Conservation (phyloP, 1,140 invertebrate species). For the Pygmarrhopalites habei region DNA sequence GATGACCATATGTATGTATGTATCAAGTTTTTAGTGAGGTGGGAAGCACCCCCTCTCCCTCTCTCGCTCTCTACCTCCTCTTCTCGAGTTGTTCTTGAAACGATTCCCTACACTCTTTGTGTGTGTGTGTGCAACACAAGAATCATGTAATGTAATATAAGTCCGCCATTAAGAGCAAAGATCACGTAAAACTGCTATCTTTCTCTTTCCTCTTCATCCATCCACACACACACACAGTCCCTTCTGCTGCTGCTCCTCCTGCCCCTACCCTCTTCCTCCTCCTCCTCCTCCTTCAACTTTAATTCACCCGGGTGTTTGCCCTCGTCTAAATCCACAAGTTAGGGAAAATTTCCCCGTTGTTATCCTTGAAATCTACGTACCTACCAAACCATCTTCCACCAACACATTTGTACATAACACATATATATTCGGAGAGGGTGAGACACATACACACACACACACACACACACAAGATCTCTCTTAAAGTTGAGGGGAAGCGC, state of each 20-base stretch:
- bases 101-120: background rate
- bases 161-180: slow-evolving; percentile 37
- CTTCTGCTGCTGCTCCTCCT: no score
- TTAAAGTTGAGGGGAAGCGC: no score
- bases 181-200: slow-evolving; percentile 36
- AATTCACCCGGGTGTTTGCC: background rate
- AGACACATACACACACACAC: background rate
- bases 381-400: no score
- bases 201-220: slow-evolving; percentile 18
- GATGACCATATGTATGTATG: slow-evolving; percentile 1
- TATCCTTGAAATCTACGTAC: no score
- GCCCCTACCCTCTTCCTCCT: no score
- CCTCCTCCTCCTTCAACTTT: slow-evolving; percentile 13
- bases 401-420: background rate
- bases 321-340: no score
- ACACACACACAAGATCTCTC: background rate
- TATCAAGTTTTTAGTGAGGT: background rate
- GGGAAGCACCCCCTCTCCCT: slow-evolving; percentile 2
- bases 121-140: no score
- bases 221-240: slow-evolving; percentile 13
- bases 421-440: background rate
- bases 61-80: background rate
- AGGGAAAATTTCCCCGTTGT: no score
- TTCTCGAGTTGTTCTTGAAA: no score
- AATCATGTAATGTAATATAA: slow-evolving; percentile 16